Evolutionary conservation across 2,113 vertebrate genomes (phyloP).

Genomic region (Chiloscyllium plagiosum): DNA sequence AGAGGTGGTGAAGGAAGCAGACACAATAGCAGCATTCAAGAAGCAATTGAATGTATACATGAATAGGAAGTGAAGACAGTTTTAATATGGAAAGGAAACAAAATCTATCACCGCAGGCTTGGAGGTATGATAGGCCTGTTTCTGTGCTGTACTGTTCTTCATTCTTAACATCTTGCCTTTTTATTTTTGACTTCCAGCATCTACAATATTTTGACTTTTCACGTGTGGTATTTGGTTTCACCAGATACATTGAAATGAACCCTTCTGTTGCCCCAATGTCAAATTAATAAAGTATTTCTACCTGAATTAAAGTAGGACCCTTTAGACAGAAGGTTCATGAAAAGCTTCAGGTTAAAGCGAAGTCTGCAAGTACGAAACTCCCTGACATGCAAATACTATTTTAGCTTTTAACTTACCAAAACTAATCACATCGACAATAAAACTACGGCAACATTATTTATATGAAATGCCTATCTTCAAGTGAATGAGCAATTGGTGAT

Average conservation of each 20-base stretch:
- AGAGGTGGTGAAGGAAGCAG: too few relatives aligned
- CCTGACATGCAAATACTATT: background rate
- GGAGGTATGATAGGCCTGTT: too few relatives aligned
- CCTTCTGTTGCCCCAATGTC: background rate
- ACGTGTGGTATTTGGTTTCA: background rate
- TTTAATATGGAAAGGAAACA: too few relatives aligned
- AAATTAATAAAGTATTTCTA: too few relatives aligned
- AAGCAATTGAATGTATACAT: too few relatives aligned
- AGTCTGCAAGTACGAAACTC: background rate
- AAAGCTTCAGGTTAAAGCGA: background rate
- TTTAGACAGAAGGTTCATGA: background rate
- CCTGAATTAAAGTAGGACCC: background rate
- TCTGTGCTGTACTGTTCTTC: too few relatives aligned
- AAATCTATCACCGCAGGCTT: too few relatives aligned
- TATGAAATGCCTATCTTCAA: background rate
- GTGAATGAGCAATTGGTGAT: background rate
- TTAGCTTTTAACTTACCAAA: background rate
- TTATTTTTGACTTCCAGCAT: background rate
- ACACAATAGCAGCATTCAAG: too few relatives aligned
- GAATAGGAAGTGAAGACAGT: too few relatives aligned
- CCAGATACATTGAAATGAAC: background rate
- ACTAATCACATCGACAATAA: background rate
- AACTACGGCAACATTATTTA: background rate
- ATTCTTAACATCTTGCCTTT: background rate
- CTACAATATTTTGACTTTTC: background rate